These are phyloP conservation scores for Zosterops lateralis DNA, from an alignment of 2,113 vertebrate genomes.

Conservation along the genomic window DNA sequence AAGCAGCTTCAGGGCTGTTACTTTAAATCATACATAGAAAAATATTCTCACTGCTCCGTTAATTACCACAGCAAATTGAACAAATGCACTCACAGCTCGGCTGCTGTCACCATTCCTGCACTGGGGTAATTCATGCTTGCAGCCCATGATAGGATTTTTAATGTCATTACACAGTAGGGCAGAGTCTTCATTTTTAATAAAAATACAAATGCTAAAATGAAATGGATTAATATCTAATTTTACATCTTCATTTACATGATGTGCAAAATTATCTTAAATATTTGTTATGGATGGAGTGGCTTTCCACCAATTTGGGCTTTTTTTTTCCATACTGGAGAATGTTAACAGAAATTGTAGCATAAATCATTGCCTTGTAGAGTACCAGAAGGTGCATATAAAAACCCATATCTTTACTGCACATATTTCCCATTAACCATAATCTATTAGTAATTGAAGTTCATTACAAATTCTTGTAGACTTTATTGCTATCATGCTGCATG, in stretches of 20 bases:
- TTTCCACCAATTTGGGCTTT: constrained; percentile 71
- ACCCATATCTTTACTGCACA: constrained; percentile 86
- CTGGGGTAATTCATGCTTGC: constrained; percentile 28
- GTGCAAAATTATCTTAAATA: constrained; percentile 75
- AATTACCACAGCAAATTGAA: constrained; percentile 63
- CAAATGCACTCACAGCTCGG: constrained; percentile 36
- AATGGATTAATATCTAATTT: constrained; percentile 77
- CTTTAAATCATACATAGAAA: not conserved
- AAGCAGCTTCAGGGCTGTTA: not conserved
- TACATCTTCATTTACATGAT: constrained; percentile 72
- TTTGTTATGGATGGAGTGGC: constrained; percentile 73
- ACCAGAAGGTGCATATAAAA: constrained; percentile 81
- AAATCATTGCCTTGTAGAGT: constrained; percentile 81
- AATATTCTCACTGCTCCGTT: constrained; percentile 25
- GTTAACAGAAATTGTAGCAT: constrained; percentile 81
- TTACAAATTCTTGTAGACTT: constrained; percentile 92
- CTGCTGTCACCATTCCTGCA: constrained; percentile 23
- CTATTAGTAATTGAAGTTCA: constrained; percentile 96
- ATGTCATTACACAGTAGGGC: constrained; percentile 45
- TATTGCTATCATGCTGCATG: constrained; percentile 85
- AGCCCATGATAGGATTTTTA: constrained; percentile 37
- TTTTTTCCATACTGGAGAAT: constrained; percentile 56
- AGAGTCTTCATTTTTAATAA: constrained; percentile 68
- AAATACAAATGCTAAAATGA: constrained; percentile 70
- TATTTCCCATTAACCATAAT: constrained; percentile 95